Percentiles rank a stretch among this genome's conserved stretches.
Conservation (phyloP, 1,140 invertebrate genomes). For the Meloidogyne exigua region DNA sequence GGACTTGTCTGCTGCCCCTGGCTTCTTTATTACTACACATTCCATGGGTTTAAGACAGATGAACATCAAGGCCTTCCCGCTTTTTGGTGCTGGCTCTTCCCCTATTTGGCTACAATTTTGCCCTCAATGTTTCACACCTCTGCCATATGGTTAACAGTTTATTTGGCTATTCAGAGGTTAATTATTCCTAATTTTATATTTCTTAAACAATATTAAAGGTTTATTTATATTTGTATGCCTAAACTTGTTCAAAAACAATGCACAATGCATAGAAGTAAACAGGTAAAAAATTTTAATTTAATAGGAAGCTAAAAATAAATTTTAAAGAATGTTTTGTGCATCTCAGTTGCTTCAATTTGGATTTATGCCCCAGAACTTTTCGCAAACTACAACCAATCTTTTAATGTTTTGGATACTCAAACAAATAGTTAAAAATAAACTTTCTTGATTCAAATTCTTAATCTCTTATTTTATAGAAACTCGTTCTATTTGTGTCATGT, state of each 20-base stretch:
- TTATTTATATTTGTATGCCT: slow-evolving; percentile 62
- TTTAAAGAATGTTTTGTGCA: slow-evolving; percentile 55
- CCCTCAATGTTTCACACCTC: slow-evolving; percentile 61
- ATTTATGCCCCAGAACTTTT: slow-evolving; percentile 59
- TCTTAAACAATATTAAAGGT: slow-evolving; percentile 17
- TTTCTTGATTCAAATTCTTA: too few relatives aligned
- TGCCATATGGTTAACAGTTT: slow-evolving; percentile 57
- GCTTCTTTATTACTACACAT: slow-evolving; percentile 63
- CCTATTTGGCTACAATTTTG: slow-evolving; percentile 58
- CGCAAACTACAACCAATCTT: slow-evolving; percentile 59
- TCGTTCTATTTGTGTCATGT: slow-evolving; percentile 46
- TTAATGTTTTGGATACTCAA: slow-evolving; percentile 16
- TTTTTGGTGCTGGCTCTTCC: slow-evolving; percentile 59
- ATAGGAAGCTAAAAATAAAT: background rate
- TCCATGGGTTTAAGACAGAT: slow-evolving; percentile 55
- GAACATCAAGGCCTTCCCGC: slow-evolving; percentile 44
- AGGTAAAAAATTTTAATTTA: slow-evolving; percentile 32
- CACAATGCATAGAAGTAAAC: slow-evolving; percentile 59
- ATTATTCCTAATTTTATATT: background rate
- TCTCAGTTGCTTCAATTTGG: slow-evolving; percentile 51
- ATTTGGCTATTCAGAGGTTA: slow-evolving; percentile 54
- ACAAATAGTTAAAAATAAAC: slow-evolving; percentile 40
- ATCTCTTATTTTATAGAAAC: slow-evolving; percentile 43
- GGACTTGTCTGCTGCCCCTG: slow-evolving; percentile 66
- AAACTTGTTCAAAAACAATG: slow-evolving; percentile 57